These are phyloP conservation scores for Rhyacophila brunnea DNA, from an alignment of 1,140 invertebrate genomes.

Conservation along the genomic window DNA sequence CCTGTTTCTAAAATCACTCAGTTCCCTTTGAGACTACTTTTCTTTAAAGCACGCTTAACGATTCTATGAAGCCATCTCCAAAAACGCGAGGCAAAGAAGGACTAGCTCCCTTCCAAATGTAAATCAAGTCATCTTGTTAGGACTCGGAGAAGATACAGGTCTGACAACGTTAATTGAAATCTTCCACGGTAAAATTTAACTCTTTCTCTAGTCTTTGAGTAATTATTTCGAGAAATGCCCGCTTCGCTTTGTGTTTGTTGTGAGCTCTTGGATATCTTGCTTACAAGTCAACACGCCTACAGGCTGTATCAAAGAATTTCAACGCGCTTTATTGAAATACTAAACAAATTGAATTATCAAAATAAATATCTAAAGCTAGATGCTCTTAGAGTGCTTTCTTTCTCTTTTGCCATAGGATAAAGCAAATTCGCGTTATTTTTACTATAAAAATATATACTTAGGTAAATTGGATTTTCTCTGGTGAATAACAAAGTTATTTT, in stretches of 20 bases:
- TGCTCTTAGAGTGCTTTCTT: too few relatives aligned
- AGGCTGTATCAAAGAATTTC: too few relatives aligned
- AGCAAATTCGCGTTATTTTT: too few relatives aligned
- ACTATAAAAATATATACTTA: too few relatives aligned
- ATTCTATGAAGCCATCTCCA: conserved; percentile 3
- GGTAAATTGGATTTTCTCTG: too few relatives aligned
- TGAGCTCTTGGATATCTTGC: conserved; percentile 11
- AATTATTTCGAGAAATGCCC: not conserved
- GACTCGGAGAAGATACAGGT: conserved; percentile 7
- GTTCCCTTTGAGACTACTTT: conserved; percentile 15
- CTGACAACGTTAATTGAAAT: conserved; percentile 32
- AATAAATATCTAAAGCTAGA: too few relatives aligned
- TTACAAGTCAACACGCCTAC: conserved; percentile 10
- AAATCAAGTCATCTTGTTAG: conserved; percentile 29
- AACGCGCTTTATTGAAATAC: too few relatives aligned
- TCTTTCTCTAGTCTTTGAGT: conserved; percentile 23
- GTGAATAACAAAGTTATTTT: too few relatives aligned
- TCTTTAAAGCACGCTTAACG: conserved; percentile 19
- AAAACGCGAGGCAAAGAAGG: conserved; percentile 17
- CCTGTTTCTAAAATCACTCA: not conserved
- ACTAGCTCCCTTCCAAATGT: conserved; percentile 32
- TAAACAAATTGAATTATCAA: too few relatives aligned
- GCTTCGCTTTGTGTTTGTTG: conserved; percentile 8
- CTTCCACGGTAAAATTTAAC: conserved; percentile 29
- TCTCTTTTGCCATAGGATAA: too few relatives aligned